Base-by-base conservation (phyloP, 2,888 invertebrate genomes). In the Agrilus cyanescens region DNA sequence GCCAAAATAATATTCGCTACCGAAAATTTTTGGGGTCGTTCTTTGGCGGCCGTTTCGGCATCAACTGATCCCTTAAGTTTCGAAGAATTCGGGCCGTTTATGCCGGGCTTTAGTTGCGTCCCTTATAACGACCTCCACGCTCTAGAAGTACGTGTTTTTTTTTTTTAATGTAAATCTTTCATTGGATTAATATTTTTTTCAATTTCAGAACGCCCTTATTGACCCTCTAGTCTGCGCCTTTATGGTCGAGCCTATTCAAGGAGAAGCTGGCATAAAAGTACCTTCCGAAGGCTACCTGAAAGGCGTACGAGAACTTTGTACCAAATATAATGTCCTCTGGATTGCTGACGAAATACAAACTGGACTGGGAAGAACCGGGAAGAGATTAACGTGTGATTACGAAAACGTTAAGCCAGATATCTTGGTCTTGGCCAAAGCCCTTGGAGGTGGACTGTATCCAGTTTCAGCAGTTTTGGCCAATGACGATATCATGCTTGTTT, bases 211-310 rank as follows among this genome's bases (percentile, higher is more conserved):
- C 58, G 72, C 72, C 2, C 57, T 78, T 2, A 67, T 74, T 50
- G 78, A 87, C 57, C 79, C 80, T 0, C 69, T 73, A 48, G 78
- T 84, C 4, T 82, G 82, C 56, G 87, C 82, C 0, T 88, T 84
- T 60, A 87, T 89, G 87, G 78, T 87, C 41, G 88, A 89, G 63
- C 87, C 88, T 1, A 85, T 89, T 51, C 88, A 89, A 65, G 89
- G 88, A 3, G 89, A 89, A 66, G 87, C 85, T 16, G 88, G 88
- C 10, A 84, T 88, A 7, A 71, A 80, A 4, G 77, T 89, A 3
- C 87, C 88, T 0, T 64, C 74, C 57, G 70, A 72, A 4, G 85
- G 85, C 1, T 88, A 88, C 58, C 65, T 89, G 45, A 73, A 68
- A 58, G 75, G 74, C 4, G 80, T 86, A 0, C 65, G 85, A 31